Percentiles rank a stretch among this genome's conserved stretches.
Evolutionary conservation across 2,888 invertebrate genomes (phyloP).

Genomic region (Megastigmus dorsalis): DNA sequence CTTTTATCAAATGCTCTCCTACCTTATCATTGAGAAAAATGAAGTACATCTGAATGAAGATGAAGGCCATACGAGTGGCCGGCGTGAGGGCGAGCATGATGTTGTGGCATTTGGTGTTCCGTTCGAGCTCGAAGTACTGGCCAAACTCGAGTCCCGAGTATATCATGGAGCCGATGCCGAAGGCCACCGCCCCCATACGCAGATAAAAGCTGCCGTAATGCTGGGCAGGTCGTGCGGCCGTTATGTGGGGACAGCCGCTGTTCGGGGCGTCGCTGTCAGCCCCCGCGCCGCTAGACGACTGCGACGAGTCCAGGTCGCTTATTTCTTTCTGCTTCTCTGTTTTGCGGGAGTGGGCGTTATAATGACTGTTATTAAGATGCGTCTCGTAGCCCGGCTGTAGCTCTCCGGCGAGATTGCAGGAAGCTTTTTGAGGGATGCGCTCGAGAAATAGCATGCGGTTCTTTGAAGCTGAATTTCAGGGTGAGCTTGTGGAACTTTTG

Average conservation of each 20-base stretch:
- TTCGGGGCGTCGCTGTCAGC: slow-evolving; percentile 70
- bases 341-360: slow-evolving; percentile 27
- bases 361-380: too few relatives aligned
- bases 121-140: slow-evolving; percentile 93
- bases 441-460: too few relatives aligned
- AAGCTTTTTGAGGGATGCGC: too few relatives aligned
- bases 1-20: slow-evolving; percentile 54
- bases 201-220: slow-evolving; percentile 95
- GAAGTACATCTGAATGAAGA: slow-evolving; percentile 98
- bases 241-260: slow-evolving; percentile 51
- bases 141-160: slow-evolving; percentile 96
- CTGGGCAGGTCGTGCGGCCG: slow-evolving; percentile 75
- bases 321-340: slow-evolving; percentile 71
- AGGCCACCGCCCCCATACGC: slow-evolving; percentile 95
- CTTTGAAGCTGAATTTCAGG: too few relatives aligned
- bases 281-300: slow-evolving; percentile 71
- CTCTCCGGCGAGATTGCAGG: too few relatives aligned
- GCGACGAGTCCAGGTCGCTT: slow-evolving; percentile 72
- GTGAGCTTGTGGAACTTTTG: too few relatives aligned
- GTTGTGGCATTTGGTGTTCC: slow-evolving; percentile 93
- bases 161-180: slow-evolving; percentile 97
- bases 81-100: slow-evolving; percentile 92
- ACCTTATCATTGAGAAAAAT: slow-evolving; percentile 98
- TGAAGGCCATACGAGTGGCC: slow-evolving; percentile 94
- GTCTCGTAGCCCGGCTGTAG: too few relatives aligned